Conservation (phyloP, 2,113 vertebrate species). For the Rhagologus leucostigma region DNA sequence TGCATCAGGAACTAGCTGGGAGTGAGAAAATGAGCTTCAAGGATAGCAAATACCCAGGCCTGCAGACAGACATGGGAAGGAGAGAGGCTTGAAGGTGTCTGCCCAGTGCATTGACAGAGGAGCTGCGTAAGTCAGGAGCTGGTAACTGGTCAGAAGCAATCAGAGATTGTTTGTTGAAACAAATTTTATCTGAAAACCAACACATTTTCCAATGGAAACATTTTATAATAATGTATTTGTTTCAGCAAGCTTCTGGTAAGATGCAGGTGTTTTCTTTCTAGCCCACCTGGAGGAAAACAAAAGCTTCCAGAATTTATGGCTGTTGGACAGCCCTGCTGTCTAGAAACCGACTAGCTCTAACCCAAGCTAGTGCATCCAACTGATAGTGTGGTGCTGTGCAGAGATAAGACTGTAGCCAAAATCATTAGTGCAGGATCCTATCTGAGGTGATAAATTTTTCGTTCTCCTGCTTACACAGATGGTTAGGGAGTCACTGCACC, state of each 20-base stretch:
- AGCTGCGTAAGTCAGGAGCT: background rate
- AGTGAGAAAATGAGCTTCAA: background rate
- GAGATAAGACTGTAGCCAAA: background rate
- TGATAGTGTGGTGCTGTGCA: background rate
- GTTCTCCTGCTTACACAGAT: background rate
- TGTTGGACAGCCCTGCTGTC: background rate
- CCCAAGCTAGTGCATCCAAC: background rate
- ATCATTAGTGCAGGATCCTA: background rate
- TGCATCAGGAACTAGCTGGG: background rate
- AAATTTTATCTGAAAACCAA: background rate
- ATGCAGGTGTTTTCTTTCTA: background rate
- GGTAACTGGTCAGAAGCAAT: background rate
- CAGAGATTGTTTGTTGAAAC: background rate
- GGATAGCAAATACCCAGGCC: fast-evolving
- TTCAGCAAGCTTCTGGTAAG: background rate
- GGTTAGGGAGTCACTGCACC: background rate
- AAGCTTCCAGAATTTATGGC: background rate
- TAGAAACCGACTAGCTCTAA: background rate
- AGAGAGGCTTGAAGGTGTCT: background rate
- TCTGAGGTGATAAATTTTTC: background rate
- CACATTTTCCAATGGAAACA: background rate
- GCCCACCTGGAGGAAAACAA: background rate
- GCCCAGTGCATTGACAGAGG: background rate
- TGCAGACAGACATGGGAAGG: background rate
- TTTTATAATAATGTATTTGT: background rate